These are phyloP conservation scores for Ceryle rudis DNA, from an alignment of 2,797 vertebrate genomes.

Conservation along the genomic window DNA sequence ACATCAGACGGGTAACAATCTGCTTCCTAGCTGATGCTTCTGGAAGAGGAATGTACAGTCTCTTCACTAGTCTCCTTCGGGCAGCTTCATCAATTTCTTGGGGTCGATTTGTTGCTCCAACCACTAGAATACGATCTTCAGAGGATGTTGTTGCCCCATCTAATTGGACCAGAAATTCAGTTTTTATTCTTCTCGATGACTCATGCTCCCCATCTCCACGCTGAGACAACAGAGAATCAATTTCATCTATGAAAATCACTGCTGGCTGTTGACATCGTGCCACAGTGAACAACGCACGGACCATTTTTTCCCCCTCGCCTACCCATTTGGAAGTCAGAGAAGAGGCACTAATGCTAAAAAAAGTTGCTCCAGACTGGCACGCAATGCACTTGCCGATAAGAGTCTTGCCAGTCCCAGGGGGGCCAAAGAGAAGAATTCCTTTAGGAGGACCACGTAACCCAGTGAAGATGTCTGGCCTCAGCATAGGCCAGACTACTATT, in stretches of 20 bases:
- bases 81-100: slow-evolving; percentile 98
- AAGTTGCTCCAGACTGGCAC: slow-evolving; percentile 95
- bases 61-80: slow-evolving; percentile 90
- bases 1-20: slow-evolving; percentile 90
- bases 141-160: slow-evolving; percentile 93
- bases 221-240: slow-evolving; percentile 95
- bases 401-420: slow-evolving; percentile 96
- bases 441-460: slow-evolving; percentile 95
- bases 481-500: slow-evolving; percentile 98
- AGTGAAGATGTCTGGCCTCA: slow-evolving; percentile 96
- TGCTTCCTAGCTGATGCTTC: slow-evolving; percentile 87
- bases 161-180: slow-evolving; percentile 95
- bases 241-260: slow-evolving; percentile 98
- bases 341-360: slow-evolving; percentile 98
- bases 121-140: slow-evolving; percentile 94
- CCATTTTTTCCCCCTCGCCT: slow-evolving; percentile 98
- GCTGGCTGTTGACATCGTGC: slow-evolving; percentile 95
- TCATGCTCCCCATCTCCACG: slow-evolving; percentile 95
- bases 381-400: slow-evolving; percentile 98
- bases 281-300: slow-evolving; percentile 92
- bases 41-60: slow-evolving; percentile 94
- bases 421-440: slow-evolving; percentile 95
- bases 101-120: slow-evolving; percentile 97
- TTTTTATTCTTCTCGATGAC: slow-evolving; percentile 95
- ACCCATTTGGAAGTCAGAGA: slow-evolving; percentile 98